Conservation (phyloP, 2,888 invertebrate species). For the Aspidapion aeneum region DNA sequence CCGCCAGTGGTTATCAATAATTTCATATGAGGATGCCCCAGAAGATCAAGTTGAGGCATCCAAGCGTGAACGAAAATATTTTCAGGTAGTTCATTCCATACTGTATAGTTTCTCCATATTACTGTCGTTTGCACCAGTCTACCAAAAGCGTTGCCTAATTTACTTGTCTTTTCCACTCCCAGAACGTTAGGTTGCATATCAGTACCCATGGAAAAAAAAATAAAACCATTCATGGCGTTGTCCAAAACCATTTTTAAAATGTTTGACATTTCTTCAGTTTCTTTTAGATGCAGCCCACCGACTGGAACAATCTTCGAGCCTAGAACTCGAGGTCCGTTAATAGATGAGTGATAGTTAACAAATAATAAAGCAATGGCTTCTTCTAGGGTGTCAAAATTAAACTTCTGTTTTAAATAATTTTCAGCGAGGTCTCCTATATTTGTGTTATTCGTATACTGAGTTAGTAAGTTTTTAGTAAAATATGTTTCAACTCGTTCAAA, state of each 20-base stretch:
- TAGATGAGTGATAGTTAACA: slow-evolving; percentile 36
- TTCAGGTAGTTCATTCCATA: slow-evolving; percentile 36
- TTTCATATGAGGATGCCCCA: slow-evolving; percentile 26
- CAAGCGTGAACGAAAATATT: slow-evolving; percentile 45
- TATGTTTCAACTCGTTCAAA: slow-evolving; percentile 16
- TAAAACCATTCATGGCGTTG: slow-evolving; percentile 41
- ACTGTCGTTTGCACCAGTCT: slow-evolving; percentile 41
- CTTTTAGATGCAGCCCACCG: slow-evolving; percentile 40
- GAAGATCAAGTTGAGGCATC: slow-evolving; percentile 46
- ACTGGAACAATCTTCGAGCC: slow-evolving; percentile 43
- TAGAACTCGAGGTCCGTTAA: slow-evolving; percentile 37
- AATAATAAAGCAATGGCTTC: slow-evolving; percentile 35
- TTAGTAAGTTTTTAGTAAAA: slow-evolving; percentile 5
- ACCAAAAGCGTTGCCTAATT: slow-evolving; percentile 40
- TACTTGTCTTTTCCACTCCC: slow-evolving; percentile 29
- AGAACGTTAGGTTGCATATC: slow-evolving; percentile 39
- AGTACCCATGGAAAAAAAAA: slow-evolving; percentile 45
- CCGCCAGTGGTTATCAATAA: slow-evolving; percentile 21
- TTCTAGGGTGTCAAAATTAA: slow-evolving; percentile 31
- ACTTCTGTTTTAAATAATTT: slow-evolving; percentile 31
- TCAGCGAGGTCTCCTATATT: slow-evolving; percentile 25
- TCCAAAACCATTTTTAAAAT: slow-evolving; percentile 40
- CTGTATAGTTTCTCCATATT: slow-evolving; percentile 46
- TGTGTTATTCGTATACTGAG: slow-evolving; percentile 11
- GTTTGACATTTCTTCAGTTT: slow-evolving; percentile 35